Conservation (phyloP, 2,113 vertebrate species). For the Ameiurus melas region DNA sequence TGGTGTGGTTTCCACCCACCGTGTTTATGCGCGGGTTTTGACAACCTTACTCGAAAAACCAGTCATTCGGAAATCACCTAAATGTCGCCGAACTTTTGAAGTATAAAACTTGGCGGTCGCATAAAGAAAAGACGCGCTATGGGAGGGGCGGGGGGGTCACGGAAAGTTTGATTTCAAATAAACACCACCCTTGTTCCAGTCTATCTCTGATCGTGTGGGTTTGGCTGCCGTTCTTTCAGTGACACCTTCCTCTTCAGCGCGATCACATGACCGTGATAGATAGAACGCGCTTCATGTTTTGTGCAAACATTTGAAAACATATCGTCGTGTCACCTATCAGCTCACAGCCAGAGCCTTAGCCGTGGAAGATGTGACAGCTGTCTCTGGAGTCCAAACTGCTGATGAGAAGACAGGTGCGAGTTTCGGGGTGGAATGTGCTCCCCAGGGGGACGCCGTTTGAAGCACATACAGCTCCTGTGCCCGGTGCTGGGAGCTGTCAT, state of each 20-base stretch:
- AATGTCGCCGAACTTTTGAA: neutral
- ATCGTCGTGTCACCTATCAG: neutral
- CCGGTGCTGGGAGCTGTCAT: conserved; percentile 48
- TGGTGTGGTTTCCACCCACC: neutral
- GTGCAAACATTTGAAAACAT: conserved; percentile 19
- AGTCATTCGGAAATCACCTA: conserved; percentile 16
- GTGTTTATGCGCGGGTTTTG: neutral
- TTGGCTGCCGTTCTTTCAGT: neutral
- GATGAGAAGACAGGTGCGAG: conserved; percentile 50
- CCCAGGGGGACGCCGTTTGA: conserved; percentile 38
- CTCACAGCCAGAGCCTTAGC: neutral
- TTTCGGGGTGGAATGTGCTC: conserved; percentile 24
- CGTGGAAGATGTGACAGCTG: conserved; percentile 16
- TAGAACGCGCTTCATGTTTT: neutral
- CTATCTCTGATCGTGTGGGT: neutral
- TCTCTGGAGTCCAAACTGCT: conserved; percentile 11
- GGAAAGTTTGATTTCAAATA: neutral
- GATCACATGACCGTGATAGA: neutral
- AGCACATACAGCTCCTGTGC: conserved; percentile 38
- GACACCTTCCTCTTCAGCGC: neutral
- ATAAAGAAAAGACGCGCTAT: neutral
- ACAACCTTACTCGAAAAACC: neutral
- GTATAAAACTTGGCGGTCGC: neutral
- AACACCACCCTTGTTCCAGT: neutral
- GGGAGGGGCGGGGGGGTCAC: neutral